Percentiles rank a stretch among this genome's conserved stretches.
Evolutionary conservation across 2,113 vertebrate species (phyloP).

Genomic region (Psilopogon haemacephalus): DNA sequence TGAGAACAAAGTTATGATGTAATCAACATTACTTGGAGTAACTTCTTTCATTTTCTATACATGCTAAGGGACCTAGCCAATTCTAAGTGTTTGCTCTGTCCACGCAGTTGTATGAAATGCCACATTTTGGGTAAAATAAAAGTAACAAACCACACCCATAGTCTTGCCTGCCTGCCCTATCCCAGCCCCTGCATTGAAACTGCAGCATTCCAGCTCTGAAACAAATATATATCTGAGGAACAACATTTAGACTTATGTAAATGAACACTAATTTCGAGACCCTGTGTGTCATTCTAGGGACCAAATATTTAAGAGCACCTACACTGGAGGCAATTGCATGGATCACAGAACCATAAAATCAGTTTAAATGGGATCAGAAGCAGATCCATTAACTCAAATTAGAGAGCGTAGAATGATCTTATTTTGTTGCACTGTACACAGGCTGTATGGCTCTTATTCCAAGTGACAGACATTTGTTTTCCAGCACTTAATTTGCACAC

Average conservation of each 20-base stretch:
- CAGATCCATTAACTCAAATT: constrained; percentile 32
- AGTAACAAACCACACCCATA: neutral
- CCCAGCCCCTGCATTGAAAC: neutral
- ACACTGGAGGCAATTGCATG: neutral
- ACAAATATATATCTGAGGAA: neutral
- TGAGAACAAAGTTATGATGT: neutral
- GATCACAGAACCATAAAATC: neutral
- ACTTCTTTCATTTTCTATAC: neutral
- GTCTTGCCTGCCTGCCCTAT: neutral
- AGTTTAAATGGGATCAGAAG: constrained; percentile 4
- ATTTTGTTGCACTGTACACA: neutral
- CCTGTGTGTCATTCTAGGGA: neutral
- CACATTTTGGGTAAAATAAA: neutral
- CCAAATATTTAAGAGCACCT: neutral
- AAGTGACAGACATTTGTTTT: constrained; percentile 49
- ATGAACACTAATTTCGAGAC: neutral
- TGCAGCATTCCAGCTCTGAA: neutral
- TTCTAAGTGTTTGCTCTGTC: neutral
- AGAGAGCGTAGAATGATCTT: neutral
- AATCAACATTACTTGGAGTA: neutral
- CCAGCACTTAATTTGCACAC: constrained; percentile 37
- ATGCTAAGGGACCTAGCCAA: neutral
- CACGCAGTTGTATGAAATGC: neutral
- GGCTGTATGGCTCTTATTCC: constrained; percentile 27
- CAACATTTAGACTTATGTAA: neutral